These are phyloP conservation scores for Neomorphus geoffroyi DNA, from an alignment of 2,797 vertebrate species.

Conservation along the genomic window DNA sequence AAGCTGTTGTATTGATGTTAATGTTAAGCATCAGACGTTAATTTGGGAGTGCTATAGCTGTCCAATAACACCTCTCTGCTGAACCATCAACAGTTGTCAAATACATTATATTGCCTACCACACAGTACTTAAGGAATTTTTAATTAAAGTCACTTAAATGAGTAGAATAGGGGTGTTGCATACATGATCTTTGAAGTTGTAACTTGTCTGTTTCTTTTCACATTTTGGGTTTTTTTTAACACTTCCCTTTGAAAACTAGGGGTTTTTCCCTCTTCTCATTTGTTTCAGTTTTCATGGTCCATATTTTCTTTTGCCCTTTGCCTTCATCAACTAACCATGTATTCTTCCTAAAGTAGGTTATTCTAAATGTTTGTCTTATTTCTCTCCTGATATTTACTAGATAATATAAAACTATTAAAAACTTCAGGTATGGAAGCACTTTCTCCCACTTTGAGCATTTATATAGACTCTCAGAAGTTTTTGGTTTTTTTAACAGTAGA, in stretches of 20 bases:
- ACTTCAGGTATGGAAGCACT: background rate
- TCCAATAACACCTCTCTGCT: background rate
- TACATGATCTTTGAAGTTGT: background rate
- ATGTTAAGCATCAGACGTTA: background rate
- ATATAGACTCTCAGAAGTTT: background rate
- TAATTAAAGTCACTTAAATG: background rate
- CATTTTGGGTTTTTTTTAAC: background rate
- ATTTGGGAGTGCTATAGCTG: background rate
- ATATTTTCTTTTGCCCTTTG: background rate
- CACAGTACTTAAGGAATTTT: background rate
- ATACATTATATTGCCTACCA: fast-evolving
- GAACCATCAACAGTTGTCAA: background rate
- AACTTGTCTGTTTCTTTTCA: background rate
- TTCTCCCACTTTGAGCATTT: background rate
- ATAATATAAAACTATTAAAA: background rate
- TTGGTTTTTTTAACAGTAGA: background rate
- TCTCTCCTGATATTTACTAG: background rate
- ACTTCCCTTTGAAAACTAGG: background rate
- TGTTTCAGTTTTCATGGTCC: background rate
- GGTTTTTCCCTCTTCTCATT: fast-evolving
- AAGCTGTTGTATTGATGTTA: background rate
- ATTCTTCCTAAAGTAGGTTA: background rate
- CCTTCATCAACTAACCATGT: background rate
- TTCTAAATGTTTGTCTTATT: background rate
- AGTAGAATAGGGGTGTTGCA: background rate